These are phyloP conservation scores for Oreochromis mossambicus DNA, from an alignment of 2,797 vertebrate species.

Conservation along the genomic window DNA sequence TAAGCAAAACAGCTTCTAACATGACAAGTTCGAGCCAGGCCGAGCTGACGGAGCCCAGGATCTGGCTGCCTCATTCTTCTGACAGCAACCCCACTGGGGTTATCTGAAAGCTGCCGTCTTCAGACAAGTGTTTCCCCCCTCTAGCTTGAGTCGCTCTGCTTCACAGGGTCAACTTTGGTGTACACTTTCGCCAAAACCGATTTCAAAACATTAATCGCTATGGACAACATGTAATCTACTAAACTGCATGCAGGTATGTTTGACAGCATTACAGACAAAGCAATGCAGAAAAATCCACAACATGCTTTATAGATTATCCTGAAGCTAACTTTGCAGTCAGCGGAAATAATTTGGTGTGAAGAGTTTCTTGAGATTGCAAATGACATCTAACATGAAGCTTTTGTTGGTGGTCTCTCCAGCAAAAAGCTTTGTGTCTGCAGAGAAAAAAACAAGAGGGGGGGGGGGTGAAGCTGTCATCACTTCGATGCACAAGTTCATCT, in stretches of 20 bases:
- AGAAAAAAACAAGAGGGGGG: background rate
- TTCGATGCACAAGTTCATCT: constrained; percentile 13
- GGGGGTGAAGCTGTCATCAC: background rate
- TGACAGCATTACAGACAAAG: background rate
- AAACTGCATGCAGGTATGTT: background rate
- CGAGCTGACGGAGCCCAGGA: background rate
- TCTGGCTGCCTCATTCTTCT: background rate
- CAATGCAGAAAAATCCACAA: background rate
- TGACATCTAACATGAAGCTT: background rate
- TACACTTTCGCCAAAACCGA: background rate
- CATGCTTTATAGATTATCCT: background rate
- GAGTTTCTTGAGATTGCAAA: background rate
- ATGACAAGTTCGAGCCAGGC: background rate
- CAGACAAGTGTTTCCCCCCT: background rate
- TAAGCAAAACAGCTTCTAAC: background rate
- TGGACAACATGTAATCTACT: background rate
- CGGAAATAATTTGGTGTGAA: background rate
- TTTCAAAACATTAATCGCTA: background rate
- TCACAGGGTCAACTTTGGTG: background rate
- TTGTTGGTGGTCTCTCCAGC: background rate
- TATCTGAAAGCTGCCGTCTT: background rate
- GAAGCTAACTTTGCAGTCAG: background rate
- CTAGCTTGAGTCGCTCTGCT: background rate
- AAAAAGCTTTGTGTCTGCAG: background rate
- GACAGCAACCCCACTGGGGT: background rate